Percentiles rank a stretch among this genome's conserved stretches.
Conservation (phyloP, 2,888 invertebrate species). For the Tenthredo amoena region DNA sequence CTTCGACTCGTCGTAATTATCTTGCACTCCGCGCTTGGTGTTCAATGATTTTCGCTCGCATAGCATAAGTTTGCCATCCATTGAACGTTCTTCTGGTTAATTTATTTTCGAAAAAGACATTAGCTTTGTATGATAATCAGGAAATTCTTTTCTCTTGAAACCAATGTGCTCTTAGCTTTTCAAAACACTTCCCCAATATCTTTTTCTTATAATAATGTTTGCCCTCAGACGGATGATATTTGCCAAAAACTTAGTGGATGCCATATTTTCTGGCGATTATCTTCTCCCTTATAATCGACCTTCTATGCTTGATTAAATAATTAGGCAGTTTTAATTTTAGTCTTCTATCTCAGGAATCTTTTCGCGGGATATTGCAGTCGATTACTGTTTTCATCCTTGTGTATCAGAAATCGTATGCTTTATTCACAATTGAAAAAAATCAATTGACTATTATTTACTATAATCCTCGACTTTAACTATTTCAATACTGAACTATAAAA, state of each 20-base stretch:
- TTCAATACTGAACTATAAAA: neutral
- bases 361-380: neutral
- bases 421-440: neutral
- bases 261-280: conserved; percentile 42
- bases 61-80: neutral
- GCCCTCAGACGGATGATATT: conserved; percentile 27
- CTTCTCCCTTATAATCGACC: neutral
- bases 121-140: conserved; percentile 8
- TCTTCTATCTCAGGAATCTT: neutral
- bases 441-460: neutral
- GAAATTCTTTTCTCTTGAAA: conserved; percentile 29
- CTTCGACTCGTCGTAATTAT: neutral
- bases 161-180: conserved; percentile 10
- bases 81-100: neutral
- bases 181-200: neutral
- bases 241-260: conserved; percentile 25
- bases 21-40: neutral
- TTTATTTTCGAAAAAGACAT: neutral
- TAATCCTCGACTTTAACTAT: neutral
- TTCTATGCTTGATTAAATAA: conserved; percentile 21
- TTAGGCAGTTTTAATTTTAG: conserved; percentile 1
- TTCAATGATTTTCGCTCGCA: neutral
- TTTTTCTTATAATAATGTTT: neutral
- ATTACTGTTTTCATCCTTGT: conserved; percentile 22
- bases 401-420: neutral